Evolutionary conservation across 1,140 invertebrate genomes (phyloP).

Genomic region (Gyrodactylus bullatarudis): DNA sequence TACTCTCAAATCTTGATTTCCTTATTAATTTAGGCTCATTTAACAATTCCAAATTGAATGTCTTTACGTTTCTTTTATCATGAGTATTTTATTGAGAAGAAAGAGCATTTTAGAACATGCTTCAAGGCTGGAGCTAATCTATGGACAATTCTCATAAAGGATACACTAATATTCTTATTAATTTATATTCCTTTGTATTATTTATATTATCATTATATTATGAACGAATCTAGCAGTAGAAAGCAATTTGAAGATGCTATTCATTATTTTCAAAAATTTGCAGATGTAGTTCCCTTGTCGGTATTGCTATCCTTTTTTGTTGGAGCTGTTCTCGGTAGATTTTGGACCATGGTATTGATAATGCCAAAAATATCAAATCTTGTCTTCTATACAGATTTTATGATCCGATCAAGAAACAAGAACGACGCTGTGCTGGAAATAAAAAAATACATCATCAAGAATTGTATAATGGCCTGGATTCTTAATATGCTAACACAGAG

Average conservation of each 20-base stretch:
- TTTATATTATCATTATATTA: background rate
- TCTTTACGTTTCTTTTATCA: background rate
- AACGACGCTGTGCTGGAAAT: background rate
- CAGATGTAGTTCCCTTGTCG: background rate
- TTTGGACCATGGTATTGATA: background rate
- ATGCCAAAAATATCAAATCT: background rate
- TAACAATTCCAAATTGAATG: no score
- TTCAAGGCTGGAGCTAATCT: background rate
- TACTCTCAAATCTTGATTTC: no score
- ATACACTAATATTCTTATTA: background rate
- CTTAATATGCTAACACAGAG: background rate
- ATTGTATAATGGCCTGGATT: background rate
- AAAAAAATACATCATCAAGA: background rate
- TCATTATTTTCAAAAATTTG: background rate
- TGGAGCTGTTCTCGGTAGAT: background rate
- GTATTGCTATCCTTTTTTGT: background rate
- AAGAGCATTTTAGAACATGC: background rate
- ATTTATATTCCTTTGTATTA: background rate
- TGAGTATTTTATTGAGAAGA: background rate
- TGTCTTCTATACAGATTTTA: background rate
- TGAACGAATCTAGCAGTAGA: background rate
- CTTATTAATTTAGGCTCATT: no score
- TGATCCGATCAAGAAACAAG: background rate
- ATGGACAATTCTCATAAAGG: background rate
- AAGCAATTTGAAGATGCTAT: background rate